Evolutionary conservation across 2,113 vertebrate species (phyloP).

Genomic region (Noturus placidus): DNA sequence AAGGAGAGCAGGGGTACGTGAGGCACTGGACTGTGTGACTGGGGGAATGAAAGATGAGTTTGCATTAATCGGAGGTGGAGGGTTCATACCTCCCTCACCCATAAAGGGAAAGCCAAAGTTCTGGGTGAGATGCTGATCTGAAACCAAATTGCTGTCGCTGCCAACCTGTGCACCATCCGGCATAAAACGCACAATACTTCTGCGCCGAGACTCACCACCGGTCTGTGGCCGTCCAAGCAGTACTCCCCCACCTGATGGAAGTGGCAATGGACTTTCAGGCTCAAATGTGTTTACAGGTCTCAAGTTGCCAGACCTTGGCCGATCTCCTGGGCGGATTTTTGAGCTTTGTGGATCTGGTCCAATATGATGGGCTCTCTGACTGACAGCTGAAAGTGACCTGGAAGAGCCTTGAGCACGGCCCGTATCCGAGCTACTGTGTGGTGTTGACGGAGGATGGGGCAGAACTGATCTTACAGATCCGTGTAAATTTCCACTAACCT

Average conservation of each 20-base stretch:
- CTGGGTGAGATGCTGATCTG: constrained; percentile 91
- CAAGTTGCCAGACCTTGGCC: constrained; percentile 83
- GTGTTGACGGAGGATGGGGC: constrained; percentile 77
- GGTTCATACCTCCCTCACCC: constrained; percentile 91
- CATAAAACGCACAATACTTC: constrained; percentile 94
- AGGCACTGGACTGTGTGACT: constrained; percentile 84
- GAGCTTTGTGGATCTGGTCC: constrained; percentile 77
- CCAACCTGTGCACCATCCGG: constrained; percentile 85
- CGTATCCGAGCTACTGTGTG: constrained; percentile 85
- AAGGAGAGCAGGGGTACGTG: constrained; percentile 88
- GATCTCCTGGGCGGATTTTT: constrained; percentile 87
- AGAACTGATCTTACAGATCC: constrained; percentile 79
- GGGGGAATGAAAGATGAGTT: constrained; percentile 94
- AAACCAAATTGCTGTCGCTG: constrained; percentile 81
- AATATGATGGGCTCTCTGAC: constrained; percentile 86
- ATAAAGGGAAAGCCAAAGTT: constrained; percentile 97
- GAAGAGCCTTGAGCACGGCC: constrained; percentile 76
- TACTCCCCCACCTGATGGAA: constrained; percentile 81
- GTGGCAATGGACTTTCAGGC: constrained; percentile 83
- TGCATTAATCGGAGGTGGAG: constrained; percentile 85
- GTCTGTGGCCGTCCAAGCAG: constrained; percentile 87
- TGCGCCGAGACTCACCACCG: constrained; percentile 79
- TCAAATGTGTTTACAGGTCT: constrained; percentile 89
- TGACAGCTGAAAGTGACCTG: constrained; percentile 78
- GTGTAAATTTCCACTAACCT: constrained; percentile 88